These are phyloP conservation scores for Catostomus latipinnis DNA, from an alignment of 2,797 vertebrate species.

Conservation along the genomic window DNA sequence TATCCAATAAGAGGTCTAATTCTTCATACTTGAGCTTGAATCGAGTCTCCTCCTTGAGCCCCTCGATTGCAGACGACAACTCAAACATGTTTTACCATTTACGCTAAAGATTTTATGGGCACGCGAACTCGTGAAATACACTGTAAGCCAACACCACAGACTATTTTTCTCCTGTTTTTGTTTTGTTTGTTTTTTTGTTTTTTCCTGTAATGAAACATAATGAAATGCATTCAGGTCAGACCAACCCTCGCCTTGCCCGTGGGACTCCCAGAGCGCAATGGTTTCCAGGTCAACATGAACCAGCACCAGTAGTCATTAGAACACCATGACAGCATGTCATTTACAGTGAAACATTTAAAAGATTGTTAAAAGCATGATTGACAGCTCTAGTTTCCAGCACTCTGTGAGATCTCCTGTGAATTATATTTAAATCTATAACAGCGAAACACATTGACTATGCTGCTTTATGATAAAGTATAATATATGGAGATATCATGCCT, in stretches of 20 bases:
- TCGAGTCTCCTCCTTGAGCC: no score
- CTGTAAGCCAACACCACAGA: slow-evolving; percentile 44
- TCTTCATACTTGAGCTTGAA: no score
- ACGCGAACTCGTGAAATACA: not conserved
- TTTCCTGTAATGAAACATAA: slow-evolving; percentile 63
- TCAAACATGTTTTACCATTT: no score
- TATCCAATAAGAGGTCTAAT: no score
- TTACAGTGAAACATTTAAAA: slow-evolving; percentile 23
- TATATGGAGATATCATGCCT: slow-evolving; percentile 47
- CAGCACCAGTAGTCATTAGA: slow-evolving; percentile 5
- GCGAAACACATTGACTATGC: slow-evolving; percentile 12
- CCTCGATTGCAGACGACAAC: no score
- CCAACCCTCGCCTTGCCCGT: slow-evolving; percentile 58
- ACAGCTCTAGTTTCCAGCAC: not conserved
- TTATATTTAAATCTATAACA: slow-evolving; percentile 3
- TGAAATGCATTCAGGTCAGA: slow-evolving; percentile 78
- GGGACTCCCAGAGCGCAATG: slow-evolving; percentile 60
- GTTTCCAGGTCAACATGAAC: slow-evolving; percentile 55
- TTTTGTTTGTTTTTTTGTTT: not conserved
- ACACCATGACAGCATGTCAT: slow-evolving; percentile 19
- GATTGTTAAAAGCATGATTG: slow-evolving; percentile 6
- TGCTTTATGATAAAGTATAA: not conserved
- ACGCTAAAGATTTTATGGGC: no score
- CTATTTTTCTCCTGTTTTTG: slow-evolving; percentile 33
- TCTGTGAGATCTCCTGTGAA: not conserved